A percentile compares a stretch with the other conserved stretches of the same genome.
These are phyloP conservation scores for Baccha elongata DNA, from an alignment of 2,888 invertebrate species.

Conservation along the genomic window DNA sequence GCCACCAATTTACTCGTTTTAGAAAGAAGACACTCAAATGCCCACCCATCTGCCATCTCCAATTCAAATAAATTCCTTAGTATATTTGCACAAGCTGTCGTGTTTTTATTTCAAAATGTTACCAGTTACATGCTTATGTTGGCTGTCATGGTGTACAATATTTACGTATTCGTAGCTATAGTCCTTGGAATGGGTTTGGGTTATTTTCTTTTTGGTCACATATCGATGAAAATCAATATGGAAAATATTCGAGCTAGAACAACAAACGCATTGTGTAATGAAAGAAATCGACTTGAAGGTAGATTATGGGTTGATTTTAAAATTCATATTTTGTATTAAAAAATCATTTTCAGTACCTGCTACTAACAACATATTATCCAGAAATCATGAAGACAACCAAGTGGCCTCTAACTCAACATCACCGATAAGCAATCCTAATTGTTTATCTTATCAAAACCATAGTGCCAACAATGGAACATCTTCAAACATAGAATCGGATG, in stretches of 20 bases:
- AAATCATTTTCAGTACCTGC: neutral
- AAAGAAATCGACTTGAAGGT: constrained; percentile 79
- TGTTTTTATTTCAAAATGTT: constrained; percentile 82
- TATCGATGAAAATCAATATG: constrained; percentile 83
- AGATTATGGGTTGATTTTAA: neutral
- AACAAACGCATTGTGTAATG: constrained; percentile 81
- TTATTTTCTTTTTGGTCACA: constrained; percentile 84
- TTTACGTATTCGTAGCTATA: constrained; percentile 86
- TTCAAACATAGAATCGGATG: constrained; percentile 33
- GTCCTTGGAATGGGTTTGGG: constrained; percentile 85
- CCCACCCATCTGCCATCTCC: constrained; percentile 1
- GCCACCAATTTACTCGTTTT: constrained; percentile 74
- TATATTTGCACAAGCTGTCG: constrained; percentile 68
- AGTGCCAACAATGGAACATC: constrained; percentile 20
- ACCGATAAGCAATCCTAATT: constrained; percentile 5
- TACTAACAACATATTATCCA: neutral
- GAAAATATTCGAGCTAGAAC: constrained; percentile 83
- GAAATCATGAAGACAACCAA: neutral
- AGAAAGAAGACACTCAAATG: constrained; percentile 27
- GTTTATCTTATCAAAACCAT: constrained; percentile 5
- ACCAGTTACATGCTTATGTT: constrained; percentile 89
- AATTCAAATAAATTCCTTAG: constrained; percentile 53
- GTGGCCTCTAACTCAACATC: constrained; percentile 14
- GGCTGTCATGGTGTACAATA: constrained; percentile 89
- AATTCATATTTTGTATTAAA: neutral